These are phyloP conservation scores for Prosapia bicincta DNA, from an alignment of 2,888 invertebrate species.

Conservation along the genomic window DNA sequence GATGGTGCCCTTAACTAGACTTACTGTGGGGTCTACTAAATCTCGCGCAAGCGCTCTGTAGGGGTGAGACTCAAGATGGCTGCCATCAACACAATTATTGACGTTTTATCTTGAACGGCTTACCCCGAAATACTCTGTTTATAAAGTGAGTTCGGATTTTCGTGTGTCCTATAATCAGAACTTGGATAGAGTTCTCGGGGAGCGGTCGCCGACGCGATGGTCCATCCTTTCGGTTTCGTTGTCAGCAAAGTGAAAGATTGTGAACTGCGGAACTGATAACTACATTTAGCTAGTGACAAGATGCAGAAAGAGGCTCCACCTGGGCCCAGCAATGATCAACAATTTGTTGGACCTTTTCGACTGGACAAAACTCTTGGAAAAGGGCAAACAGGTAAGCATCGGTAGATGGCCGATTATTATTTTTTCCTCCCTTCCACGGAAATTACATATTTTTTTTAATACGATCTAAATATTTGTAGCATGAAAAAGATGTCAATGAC, in stretches of 20 bases:
- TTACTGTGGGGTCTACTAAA: too few species aligned
- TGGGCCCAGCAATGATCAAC: constrained; percentile 53
- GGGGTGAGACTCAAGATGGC: not conserved
- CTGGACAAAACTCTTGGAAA: constrained; percentile 99
- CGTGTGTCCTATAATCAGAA: not conserved
- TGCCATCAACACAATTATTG: not conserved
- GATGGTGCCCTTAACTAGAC: not conserved
- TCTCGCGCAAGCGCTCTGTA: not conserved
- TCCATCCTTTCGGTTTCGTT: not conserved
- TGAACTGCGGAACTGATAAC: not conserved
- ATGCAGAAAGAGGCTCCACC: constrained; percentile 27
- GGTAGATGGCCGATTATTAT: too few species aligned
- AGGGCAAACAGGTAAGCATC: constrained; percentile 91
- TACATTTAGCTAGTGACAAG: not conserved
- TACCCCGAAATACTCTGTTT: not conserved
- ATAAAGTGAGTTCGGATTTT: not conserved
- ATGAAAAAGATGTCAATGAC: too few species aligned
- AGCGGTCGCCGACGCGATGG: not conserved
- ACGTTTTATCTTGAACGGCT: not conserved
- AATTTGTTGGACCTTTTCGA: constrained; percentile 98
- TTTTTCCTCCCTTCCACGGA: not conserved
- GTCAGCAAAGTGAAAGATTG: not conserved
- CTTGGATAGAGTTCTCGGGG: not conserved
- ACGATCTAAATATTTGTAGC: too few species aligned
- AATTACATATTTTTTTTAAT: not conserved